These are phyloP conservation scores for Neolamprologus longior DNA, from an alignment of 2,113 vertebrate genomes.

Conservation along the genomic window DNA sequence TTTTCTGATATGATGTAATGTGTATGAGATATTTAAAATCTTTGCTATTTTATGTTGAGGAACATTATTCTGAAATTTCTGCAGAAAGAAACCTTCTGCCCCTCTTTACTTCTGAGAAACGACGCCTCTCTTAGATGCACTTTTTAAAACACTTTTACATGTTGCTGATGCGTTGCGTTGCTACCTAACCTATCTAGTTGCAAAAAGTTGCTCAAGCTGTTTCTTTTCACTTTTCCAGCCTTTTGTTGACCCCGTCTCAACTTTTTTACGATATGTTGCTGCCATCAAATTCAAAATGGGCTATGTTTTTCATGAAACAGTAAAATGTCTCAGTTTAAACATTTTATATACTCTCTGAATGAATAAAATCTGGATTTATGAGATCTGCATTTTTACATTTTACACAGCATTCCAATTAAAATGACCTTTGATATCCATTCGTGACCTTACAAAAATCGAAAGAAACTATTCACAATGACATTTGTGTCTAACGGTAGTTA, in stretches of 20 bases:
- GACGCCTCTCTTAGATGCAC: neutral
- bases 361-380: neutral
- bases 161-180: neutral
- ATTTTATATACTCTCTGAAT: neutral
- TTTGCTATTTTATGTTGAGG: neutral
- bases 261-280: accelerated
- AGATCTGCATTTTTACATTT: neutral
- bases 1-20: neutral
- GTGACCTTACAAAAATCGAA: neutral
- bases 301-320: neutral
- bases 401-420: neutral
- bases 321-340: neutral
- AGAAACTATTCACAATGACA: neutral
- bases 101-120: neutral
- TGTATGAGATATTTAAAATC: neutral
- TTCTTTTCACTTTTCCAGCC: neutral
- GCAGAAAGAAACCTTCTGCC: neutral
- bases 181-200: neutral
- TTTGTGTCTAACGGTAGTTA: accelerated
- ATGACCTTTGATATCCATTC: neutral
- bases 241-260: neutral
- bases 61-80: neutral
- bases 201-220: neutral
- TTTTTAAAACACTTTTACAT: neutral
- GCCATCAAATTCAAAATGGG: neutral